These are phyloP conservation scores for Strigamia transsilvanica DNA, from an alignment of 2,888 invertebrate genomes.

Conservation along the genomic window DNA sequence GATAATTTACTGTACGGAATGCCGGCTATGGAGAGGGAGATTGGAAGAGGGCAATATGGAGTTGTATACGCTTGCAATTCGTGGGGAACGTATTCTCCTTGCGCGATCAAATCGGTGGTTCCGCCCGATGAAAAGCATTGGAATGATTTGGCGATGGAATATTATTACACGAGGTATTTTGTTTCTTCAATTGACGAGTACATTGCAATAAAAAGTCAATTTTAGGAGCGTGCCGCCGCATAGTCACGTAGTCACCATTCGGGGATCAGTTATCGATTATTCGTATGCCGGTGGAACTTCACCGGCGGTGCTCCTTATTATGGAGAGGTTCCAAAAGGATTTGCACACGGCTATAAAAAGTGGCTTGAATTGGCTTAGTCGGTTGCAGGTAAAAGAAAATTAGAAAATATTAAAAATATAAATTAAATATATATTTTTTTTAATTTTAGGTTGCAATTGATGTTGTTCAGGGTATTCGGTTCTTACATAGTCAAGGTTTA, in stretches of 20 bases:
- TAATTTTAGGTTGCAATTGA: constrained; percentile 75
- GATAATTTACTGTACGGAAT: constrained; percentile 76
- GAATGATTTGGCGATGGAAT: constrained; percentile 90
- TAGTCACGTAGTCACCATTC: constrained; percentile 77
- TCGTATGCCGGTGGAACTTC: constrained; percentile 73
- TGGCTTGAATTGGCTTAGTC: constrained; percentile 72
- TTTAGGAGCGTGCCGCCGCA: constrained; percentile 81
- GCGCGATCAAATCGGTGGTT: constrained; percentile 86
- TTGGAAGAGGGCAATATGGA: constrained; percentile 84
- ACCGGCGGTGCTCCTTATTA: constrained; percentile 80
- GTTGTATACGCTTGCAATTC: constrained; percentile 83
- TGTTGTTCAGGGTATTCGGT: constrained; percentile 86
- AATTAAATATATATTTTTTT: background rate
- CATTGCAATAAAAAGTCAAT: background rate
- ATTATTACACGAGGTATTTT: constrained; percentile 81
- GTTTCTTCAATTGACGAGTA: background rate
- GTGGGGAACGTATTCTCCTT: constrained; percentile 78
- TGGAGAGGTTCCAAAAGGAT: constrained; percentile 77
- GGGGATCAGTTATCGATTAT: constrained; percentile 84
- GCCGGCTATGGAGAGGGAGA: constrained; percentile 68
- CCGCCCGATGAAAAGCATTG: constrained; percentile 89
- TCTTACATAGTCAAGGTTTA: constrained; percentile 85
- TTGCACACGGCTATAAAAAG: constrained; percentile 78
- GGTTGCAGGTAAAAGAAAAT: constrained; percentile 66
- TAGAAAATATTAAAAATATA: background rate